A percentile compares a stretch with the other conserved stretches of the same genome.
Conservation (phyloP, 2,888 invertebrate genomes). For the Catonia carolina region DNA sequence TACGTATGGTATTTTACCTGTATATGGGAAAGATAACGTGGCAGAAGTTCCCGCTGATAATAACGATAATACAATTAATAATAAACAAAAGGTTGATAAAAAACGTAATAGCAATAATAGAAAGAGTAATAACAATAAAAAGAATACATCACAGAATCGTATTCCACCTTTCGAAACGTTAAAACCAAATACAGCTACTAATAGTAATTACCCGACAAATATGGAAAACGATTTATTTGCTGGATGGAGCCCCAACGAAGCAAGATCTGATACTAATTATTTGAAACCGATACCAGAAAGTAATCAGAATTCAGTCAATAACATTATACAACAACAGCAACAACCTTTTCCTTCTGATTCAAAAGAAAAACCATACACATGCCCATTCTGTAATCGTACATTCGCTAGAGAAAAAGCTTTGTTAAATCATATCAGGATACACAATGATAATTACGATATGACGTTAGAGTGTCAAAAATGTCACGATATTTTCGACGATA, state of each 20-base stretch:
- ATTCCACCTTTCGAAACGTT: background rate
- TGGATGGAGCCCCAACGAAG: background rate
- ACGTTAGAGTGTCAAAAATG: constrained; percentile 9
- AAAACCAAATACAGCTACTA: background rate
- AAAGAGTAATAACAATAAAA: background rate
- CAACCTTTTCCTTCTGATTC: background rate
- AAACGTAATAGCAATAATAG: background rate
- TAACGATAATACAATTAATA: too few relatives aligned
- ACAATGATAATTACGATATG: constrained; percentile 13
- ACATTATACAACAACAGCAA: background rate
- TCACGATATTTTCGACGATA: constrained; percentile 1
- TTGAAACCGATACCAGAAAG: background rate
- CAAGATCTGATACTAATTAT: background rate
- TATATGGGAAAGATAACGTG: too few relatives aligned
- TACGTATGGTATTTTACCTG: background rate
- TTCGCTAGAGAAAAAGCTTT: constrained; percentile 15
- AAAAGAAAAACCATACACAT: constrained; percentile 2
- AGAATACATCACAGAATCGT: background rate
- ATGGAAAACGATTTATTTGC: background rate
- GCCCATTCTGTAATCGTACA: background rate
- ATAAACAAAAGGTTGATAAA: constrained; percentile 1
- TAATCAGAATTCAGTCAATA: background rate
- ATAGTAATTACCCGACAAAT: too few relatives aligned
- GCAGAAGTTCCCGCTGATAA: too few relatives aligned
- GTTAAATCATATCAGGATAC: constrained; percentile 2